Evolutionary conservation across 2,113 vertebrate genomes (phyloP).

Genomic region (Epinephelus fuscoguttatus): DNA sequence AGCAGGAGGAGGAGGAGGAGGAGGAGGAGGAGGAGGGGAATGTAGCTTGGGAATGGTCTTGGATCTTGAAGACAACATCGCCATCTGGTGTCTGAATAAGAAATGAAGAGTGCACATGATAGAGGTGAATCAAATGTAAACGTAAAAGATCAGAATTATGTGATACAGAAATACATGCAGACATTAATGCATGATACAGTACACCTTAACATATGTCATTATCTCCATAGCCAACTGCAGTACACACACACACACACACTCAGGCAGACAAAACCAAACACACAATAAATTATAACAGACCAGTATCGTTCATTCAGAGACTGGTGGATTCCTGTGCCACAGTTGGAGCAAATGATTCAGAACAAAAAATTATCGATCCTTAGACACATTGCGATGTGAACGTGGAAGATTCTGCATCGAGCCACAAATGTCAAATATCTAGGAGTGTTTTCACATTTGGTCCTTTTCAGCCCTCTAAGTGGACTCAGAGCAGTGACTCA

Average conservation of each 20-base stretch:
- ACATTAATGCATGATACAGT: background rate
- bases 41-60: slow-evolving; percentile 41
- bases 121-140: background rate
- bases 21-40: slow-evolving; percentile 31
- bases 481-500: too few species aligned
- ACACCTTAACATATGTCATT: background rate
- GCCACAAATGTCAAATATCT: too few species aligned
- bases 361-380: background rate
- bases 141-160: background rate
- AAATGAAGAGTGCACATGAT: background rate
- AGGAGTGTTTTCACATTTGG: too few species aligned
- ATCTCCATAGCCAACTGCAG: background rate
- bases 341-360: slow-evolving; percentile 43
- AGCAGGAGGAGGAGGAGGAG: slow-evolving; percentile 51
- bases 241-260: slow-evolving; percentile 24
- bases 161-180: background rate
- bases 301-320: slow-evolving; percentile 23
- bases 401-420: too few species aligned
- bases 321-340: slow-evolving; percentile 45
- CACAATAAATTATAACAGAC: background rate
- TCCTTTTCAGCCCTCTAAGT: too few species aligned
- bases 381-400: too few species aligned
- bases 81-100: slow-evolving; percentile 63
- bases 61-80: slow-evolving; percentile 54
- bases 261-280: background rate